Base-by-base conservation (phyloP, 2,113 vertebrate species). In the Motacilla alba region DNA sequence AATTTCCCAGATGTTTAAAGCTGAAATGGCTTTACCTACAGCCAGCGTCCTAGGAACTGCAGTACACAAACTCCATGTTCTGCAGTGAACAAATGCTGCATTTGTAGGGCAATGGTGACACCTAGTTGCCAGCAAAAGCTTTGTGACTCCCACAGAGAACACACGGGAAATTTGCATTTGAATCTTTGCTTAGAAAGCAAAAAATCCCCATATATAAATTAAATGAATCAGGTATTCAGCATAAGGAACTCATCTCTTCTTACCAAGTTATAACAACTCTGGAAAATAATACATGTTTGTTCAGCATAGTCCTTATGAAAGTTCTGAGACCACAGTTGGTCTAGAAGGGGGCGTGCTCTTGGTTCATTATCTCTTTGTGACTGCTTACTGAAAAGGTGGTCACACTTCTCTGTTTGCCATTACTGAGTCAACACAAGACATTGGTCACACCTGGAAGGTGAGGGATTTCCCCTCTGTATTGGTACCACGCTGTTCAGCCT, bases 31-130 rank as follows among this genome's bases (percentile, higher is more conserved):
- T 53, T 23, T 15, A 58, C 18, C 16, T 44, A 37, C 30, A 69
- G 58, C 13, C 81, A 44, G n/a, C 9, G 35, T 41, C n/a, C 74
- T 43, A 92, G 91, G 72, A 86, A n/a, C 74, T 33, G 82, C 90
- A 84, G 66, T 7, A 50, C 26, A 7, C 18, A 47, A 75, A 27
- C 44, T 35, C 95, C 90, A 44, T 19, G 31, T 37, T 83, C 50
- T 55, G 49, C 55, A 18, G 19, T 9, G 69, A 53, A 60, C 13
- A 75, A 74, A 73, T 1, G 5, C 27, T 0, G 3, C 35, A 63
- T 93, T 88, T 30, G 10, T 39, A 58, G 56, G 39, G 84, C 89
- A 95, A 96, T 67, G 76, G 75, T 93, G 97, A 96, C 97, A 95
- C 28, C 97, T 97, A 96, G 96, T n/a, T 83, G 94, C 80, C 89